phyloP scores from a whole-genome alignment of 2,113 vertebrate species.

The Pseudorectes ferrugineus region DNA sequence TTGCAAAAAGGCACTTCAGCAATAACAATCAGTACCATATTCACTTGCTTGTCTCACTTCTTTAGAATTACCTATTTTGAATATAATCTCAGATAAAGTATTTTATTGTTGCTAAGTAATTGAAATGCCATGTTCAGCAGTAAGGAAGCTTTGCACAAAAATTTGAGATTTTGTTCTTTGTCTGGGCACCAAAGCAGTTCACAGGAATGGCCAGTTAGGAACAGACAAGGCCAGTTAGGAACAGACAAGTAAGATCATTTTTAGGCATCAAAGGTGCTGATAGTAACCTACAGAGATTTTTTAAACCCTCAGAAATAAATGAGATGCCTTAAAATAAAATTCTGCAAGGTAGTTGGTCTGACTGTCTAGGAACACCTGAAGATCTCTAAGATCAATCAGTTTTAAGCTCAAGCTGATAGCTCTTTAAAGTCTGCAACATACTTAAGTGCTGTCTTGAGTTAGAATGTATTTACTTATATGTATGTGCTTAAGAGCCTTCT shows the following conservation, averaged over 20 bases:
- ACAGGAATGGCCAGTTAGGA: neutral
- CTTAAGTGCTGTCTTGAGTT: neutral
- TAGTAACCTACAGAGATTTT: neutral
- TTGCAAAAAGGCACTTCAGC: neutral
- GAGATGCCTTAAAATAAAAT: neutral
- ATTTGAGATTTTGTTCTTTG: neutral
- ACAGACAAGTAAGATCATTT: neutral
- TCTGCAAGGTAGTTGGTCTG: neutral
- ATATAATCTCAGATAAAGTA: neutral
- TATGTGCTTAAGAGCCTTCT: neutral
- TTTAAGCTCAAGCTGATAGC: neutral
- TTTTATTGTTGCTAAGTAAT: neutral
- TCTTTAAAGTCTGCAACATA: neutral
- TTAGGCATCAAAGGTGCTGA: neutral
- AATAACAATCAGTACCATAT: neutral
- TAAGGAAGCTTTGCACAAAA: neutral
- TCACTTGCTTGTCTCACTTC: neutral
- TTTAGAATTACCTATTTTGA: neutral
- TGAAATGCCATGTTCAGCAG: neutral
- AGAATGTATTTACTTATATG: neutral
- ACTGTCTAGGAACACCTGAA: neutral
- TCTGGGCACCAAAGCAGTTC: neutral
- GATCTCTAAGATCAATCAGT: neutral
- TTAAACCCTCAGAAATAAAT: neutral
- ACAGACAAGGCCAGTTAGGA: neutral